Evolutionary conservation across 1,140 invertebrate species (phyloP).

Genomic region (Micrasema longulum): DNA sequence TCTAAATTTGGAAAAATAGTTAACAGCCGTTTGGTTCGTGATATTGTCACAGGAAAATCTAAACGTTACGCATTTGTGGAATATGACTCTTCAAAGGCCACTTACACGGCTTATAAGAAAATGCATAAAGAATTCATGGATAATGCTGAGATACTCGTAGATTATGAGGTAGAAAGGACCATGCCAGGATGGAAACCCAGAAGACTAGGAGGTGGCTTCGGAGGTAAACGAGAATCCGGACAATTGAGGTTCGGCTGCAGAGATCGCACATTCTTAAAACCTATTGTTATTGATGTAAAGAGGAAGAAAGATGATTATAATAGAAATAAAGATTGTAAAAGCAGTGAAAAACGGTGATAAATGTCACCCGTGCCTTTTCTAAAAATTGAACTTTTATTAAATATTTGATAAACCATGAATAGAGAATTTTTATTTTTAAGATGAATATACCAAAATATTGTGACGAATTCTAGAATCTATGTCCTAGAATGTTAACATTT

Average conservation of each 20-base stretch:
- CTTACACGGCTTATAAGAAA: constrained; percentile 72
- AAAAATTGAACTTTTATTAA: no score
- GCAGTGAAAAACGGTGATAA: constrained; percentile 9
- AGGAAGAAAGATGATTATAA: background rate
- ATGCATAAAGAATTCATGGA: constrained; percentile 71
- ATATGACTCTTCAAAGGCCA: constrained; percentile 74
- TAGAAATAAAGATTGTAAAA: background rate
- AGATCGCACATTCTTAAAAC: constrained; percentile 79
- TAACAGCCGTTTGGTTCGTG: constrained; percentile 77
- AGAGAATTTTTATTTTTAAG: no score
- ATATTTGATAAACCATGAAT: no score
- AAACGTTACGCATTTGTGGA: constrained; percentile 90
- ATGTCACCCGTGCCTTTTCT: no score
- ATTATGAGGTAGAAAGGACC: constrained; percentile 73
- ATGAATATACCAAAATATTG: no score
- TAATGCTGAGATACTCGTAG: constrained; percentile 76
- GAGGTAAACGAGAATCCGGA: constrained; percentile 88
- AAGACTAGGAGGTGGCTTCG: constrained; percentile 87
- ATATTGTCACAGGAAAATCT: constrained; percentile 85
- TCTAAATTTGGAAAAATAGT: constrained; percentile 76
- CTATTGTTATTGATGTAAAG: constrained; percentile 60
- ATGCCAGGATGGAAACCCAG: constrained; percentile 86
- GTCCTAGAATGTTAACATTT: no score
- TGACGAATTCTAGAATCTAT: no score
- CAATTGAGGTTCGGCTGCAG: constrained; percentile 88